These are phyloP conservation scores for Isurus oxyrinchus DNA, from an alignment of 2,113 vertebrate genomes.

Conservation along the genomic window DNA sequence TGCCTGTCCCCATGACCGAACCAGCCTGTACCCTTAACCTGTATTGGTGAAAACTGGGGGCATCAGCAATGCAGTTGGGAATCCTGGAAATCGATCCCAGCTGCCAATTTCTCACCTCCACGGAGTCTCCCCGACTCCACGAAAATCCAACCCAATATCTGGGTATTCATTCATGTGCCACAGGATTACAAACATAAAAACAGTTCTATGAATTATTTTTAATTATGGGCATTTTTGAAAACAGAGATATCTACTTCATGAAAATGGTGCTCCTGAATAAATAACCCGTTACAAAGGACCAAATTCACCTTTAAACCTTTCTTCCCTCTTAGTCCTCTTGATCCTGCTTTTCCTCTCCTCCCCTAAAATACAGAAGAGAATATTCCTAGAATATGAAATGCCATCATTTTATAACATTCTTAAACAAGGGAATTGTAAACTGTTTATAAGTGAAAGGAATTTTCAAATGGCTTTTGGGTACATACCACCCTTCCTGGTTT, in stretches of 20 bases:
- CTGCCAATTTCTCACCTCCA: too few relatives aligned
- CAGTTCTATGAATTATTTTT: background rate
- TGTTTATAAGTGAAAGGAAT: background rate
- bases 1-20: too few relatives aligned
- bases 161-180: background rate
- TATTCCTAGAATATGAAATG: background rate
- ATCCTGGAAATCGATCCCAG: too few relatives aligned
- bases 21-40: too few relatives aligned
- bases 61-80: too few relatives aligned
- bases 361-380: constrained; percentile 55
- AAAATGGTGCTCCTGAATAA: background rate
- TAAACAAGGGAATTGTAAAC: background rate
- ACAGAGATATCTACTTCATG: background rate
- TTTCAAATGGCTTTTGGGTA: background rate
- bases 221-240: background rate
- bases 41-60: too few relatives aligned
- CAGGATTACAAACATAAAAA: background rate
- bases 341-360: constrained; percentile 68
- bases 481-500: constrained; percentile 66
- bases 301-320: constrained; percentile 66
- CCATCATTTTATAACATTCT: background rate
- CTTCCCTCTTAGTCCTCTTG: constrained; percentile 58
- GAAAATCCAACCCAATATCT: too few relatives aligned
- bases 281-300: background rate
- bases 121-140: too few relatives aligned